phyloP scores from a whole-genome alignment of 2,797 vertebrate species.

The Graptemys geographica region DNA sequence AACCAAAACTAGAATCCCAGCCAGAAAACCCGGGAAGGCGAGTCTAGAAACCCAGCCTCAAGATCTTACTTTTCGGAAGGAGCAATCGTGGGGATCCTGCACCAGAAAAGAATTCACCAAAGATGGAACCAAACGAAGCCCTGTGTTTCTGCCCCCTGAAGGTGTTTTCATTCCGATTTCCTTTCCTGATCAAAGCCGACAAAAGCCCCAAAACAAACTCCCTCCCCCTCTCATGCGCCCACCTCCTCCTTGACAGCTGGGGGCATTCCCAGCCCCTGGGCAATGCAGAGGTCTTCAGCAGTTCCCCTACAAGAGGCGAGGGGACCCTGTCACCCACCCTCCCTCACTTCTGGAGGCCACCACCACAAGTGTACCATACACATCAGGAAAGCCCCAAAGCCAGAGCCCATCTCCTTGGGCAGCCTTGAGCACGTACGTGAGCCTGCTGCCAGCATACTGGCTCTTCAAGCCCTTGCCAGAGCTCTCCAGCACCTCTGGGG shows the following conservation, averaged over 20 bases:
- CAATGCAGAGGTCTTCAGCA: no score
- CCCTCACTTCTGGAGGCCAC: not conserved
- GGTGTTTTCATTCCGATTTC: slow-evolving; percentile 34
- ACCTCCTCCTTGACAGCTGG: not conserved
- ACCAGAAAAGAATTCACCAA: slow-evolving; percentile 68
- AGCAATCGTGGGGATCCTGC: not conserved
- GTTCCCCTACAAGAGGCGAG: not conserved
- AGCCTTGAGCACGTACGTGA: not conserved
- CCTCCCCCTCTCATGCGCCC: not conserved
- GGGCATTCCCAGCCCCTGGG: not conserved
- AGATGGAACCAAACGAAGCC: slow-evolving; percentile 72
- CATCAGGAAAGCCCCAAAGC: not conserved
- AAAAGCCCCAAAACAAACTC: not conserved
- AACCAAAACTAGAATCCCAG: not conserved
- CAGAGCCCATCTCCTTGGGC: not conserved
- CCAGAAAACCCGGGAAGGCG: not conserved
- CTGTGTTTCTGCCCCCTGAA: slow-evolving; percentile 41
- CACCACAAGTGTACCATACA: not conserved
- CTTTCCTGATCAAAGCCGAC: not conserved
- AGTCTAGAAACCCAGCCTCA: not conserved
- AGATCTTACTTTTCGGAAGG: not conserved
- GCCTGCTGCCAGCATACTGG: not conserved
- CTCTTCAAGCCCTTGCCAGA: not conserved
- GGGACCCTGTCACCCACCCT: not conserved
- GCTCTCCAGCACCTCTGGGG: not conserved